A percentile compares a stretch with the other conserved stretches of the same genome.
phyloP scores from a whole-genome alignment of 2,797 vertebrate genomes.

The Vultur gryphus region DNA sequence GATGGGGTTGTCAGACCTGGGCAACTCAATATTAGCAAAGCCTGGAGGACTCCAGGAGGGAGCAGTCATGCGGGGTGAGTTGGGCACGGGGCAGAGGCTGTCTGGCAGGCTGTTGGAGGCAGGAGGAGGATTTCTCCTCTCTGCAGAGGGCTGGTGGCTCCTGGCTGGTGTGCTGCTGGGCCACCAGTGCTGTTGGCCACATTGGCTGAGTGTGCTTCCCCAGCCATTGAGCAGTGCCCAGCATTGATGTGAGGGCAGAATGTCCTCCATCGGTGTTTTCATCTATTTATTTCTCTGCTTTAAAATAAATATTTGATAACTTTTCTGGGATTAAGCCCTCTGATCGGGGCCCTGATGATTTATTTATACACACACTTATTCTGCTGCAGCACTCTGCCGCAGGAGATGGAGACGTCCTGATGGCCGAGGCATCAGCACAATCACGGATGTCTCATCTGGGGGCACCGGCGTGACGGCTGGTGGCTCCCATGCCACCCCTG shows the following conservation, averaged over 20 bases:
- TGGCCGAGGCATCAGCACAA: not conserved
- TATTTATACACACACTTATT: not conserved
- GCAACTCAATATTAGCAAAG: not conserved
- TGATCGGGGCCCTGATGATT: not conserved
- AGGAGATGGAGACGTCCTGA: not conserved
- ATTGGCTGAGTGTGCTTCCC: not conserved
- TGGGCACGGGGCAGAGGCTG: accelerated
- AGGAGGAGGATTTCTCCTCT: not conserved
- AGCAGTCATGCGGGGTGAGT: not conserved
- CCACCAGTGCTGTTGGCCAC: not conserved
- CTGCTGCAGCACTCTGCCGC: not conserved
- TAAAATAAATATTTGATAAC: constrained; percentile 45
- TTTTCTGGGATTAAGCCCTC: not conserved
- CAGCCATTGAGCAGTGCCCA: not conserved
- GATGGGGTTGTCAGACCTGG: not conserved
- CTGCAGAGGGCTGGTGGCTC: not conserved
- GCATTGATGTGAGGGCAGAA: not conserved
- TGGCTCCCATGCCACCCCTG: not conserved
- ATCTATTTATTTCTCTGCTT: constrained; percentile 3
- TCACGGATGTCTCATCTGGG: not conserved
- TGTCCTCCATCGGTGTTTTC: not conserved
- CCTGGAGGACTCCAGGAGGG: not conserved
- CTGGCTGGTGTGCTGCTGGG: not conserved
- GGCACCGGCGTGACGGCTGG: accelerated
- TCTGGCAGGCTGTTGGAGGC: not conserved